Evolutionary conservation across 2,113 vertebrate species (phyloP).

Genomic region (Athene noctua): DNA sequence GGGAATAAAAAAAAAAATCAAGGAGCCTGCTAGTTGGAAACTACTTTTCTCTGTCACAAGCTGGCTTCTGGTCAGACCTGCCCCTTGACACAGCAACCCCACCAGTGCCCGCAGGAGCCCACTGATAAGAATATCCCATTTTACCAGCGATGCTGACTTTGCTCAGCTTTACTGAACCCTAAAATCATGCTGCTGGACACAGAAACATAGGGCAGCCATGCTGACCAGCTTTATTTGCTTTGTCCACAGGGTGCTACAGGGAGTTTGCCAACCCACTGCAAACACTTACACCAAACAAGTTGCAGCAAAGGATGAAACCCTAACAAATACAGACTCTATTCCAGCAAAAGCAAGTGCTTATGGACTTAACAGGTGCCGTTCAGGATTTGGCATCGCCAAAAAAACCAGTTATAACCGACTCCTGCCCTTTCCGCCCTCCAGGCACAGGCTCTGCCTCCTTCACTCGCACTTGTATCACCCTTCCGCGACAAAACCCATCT

Average conservation of each 20-base stretch:
- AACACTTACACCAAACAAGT: neutral
- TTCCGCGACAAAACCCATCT: neutral
- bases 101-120: neutral
- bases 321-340: neutral
- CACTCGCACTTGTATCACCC: neutral
- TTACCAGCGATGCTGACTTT: neutral
- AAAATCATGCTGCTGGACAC: neutral
- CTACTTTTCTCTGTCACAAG: neutral
- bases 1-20: neutral
- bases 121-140: neutral
- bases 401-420: fast-evolving
- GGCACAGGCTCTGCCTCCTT: neutral
- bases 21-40: neutral
- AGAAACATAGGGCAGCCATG: neutral
- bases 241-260: neutral
- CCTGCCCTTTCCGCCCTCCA: neutral
- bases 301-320: neutral
- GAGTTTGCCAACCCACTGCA: neutral
- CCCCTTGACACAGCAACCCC: neutral
- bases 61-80: neutral
- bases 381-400: neutral
- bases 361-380: neutral
- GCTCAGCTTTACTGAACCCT: neutral
- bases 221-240: neutral
- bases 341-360: neutral